phyloP scores from a whole-genome alignment of 2,113 vertebrate genomes.

The Poeciliopsis prolifica region DNA sequence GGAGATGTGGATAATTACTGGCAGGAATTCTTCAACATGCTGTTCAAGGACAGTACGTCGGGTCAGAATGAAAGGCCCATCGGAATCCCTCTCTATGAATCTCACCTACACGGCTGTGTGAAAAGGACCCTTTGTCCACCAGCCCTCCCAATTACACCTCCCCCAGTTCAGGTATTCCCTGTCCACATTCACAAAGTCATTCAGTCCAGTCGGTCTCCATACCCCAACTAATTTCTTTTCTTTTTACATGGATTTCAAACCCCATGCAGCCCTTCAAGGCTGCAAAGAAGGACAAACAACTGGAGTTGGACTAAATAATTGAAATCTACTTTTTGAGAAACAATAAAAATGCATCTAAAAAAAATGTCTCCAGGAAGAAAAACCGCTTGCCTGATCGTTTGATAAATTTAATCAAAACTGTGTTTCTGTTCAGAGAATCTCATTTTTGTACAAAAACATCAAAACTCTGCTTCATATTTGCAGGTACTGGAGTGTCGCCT shows the following conservation, averaged over 20 bases:
- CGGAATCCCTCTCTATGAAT: slow-evolving; percentile 42
- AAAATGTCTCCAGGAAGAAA: neutral
- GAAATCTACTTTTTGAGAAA: neutral
- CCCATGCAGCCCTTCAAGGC: slow-evolving; percentile 4
- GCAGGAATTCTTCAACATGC: slow-evolving; percentile 18
- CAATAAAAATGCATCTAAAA: neutral
- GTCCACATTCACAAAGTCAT: slow-evolving; percentile 55
- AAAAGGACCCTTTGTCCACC: slow-evolving; percentile 65
- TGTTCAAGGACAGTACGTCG: slow-evolving; percentile 47
- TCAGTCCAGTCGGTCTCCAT: slow-evolving; percentile 18
- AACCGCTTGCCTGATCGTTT: neutral
- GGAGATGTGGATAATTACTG: slow-evolving; percentile 5
- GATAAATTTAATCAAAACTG: neutral
- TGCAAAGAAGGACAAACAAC: neutral
- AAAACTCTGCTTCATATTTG: neutral
- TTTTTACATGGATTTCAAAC: slow-evolving; percentile 31
- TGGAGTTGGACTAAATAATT: neutral
- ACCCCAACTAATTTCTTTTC: slow-evolving; percentile 6
- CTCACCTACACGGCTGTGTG: slow-evolving; percentile 53
- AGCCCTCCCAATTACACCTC: slow-evolving; percentile 51
- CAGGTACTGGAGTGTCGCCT: neutral
- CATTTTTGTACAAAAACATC: neutral
- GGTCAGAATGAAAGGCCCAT: slow-evolving; percentile 49
- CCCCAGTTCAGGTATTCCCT: slow-evolving; percentile 31
- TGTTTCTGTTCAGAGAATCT: neutral